These are phyloP conservation scores for Xestia c-nigrum DNA, from an alignment of 2,888 invertebrate species.

Conservation along the genomic window DNA sequence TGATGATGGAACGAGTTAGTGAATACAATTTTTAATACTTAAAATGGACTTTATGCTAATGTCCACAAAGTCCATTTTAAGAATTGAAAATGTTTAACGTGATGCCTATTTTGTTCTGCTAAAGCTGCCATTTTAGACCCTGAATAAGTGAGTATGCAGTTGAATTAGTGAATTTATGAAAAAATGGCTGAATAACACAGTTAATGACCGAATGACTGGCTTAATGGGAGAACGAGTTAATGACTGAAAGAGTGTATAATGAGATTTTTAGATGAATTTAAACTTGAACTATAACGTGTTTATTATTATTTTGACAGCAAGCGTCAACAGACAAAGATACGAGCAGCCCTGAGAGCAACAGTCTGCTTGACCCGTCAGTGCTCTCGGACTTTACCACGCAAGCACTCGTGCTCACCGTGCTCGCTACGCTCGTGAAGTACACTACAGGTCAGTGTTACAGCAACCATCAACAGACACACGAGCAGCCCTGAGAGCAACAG, in stretches of 20 bases:
- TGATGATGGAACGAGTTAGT: background rate
- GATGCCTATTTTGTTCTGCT: too few relatives aligned
- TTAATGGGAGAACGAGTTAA: background rate
- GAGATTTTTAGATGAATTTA: background rate
- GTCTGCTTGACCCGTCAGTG: constrained; percentile 98
- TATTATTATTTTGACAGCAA: background rate
- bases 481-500: constrained; percentile 80
- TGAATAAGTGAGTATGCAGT: background rate
- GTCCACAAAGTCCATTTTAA: too few relatives aligned
- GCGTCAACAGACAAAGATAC: background rate
- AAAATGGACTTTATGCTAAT: too few relatives aligned
- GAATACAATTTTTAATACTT: too few relatives aligned
- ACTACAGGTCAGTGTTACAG: constrained; percentile 91
- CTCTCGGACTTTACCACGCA: constrained; percentile 98
- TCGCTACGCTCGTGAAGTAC: constrained; percentile 99
- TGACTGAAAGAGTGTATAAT: background rate
- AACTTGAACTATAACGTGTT: background rate
- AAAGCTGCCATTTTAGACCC: too few relatives aligned
- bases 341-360: constrained; percentile 97
- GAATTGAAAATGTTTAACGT: too few relatives aligned
- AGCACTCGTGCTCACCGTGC: constrained; percentile 97
- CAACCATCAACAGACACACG: background rate
- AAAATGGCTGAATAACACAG: too few relatives aligned
- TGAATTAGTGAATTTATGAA: background rate
- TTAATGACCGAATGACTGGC: too few relatives aligned